Base-by-base conservation (phyloP, 2,113 vertebrate genomes). In the Sprattus sprattus region DNA sequence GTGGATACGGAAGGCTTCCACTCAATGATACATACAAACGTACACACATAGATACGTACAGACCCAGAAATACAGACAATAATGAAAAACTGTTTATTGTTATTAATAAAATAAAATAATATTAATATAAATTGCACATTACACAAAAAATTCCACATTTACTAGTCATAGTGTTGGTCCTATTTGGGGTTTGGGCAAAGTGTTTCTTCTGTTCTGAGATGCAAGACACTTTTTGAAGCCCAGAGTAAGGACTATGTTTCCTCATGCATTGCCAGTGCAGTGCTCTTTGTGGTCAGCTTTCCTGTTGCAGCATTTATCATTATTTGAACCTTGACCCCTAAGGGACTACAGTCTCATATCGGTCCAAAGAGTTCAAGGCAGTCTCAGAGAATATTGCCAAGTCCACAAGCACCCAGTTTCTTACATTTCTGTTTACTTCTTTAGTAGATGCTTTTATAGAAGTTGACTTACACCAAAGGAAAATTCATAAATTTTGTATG, bases 271-370 rank as follows among this genome's bases (percentile, higher is more conserved):
- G 7, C 64, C 71, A 78, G 71, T 13, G 11, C 28, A 39, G 67
- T 32, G 25, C 67, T 32, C 28, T 75, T 75, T 75, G 67, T 28
- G 28, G 25, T 28, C 9, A 15, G 28, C 67, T 75, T 75, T 78
- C 71, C 4, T 78, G 28, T 78, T 39, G 71, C 71, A 15, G 4
- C 71, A 78, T 78, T 78, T 78, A 78, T 78, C 71, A 78, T 78
- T 32, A 78, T 78, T 78, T 78, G 71, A 78, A 78, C 71, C 15
- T 78, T 28, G 71, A 28, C 71, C 71, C 71, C 28, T 71, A 8
- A 78, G 32, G 71, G 10, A 71, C 64, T 71, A 32, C 9, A 32
- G 32, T 15, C 25, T 78, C 71, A 78, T 39, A 16, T 28, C 39
- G 71, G 71, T 39, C 25, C 3, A 78, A 16, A 32, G 28, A 78